Percentiles rank a stretch among this genome's conserved stretches.
phyloP scores from a whole-genome alignment of 2,113 vertebrate species.

The Cichladusa arquata region DNA sequence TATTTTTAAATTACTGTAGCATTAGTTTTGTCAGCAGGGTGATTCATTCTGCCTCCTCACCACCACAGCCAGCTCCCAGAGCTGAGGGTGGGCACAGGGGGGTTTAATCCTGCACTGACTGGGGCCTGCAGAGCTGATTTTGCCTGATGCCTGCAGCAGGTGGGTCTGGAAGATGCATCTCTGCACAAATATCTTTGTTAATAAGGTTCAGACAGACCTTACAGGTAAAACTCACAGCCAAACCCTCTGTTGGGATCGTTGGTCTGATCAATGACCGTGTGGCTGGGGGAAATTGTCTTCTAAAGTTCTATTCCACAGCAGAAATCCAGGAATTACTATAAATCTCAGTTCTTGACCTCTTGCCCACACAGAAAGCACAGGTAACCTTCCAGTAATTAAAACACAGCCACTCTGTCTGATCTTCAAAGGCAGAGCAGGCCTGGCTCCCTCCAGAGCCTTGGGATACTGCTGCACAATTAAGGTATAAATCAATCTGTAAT shows the following conservation, averaged over 20 bases:
- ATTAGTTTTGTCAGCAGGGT: background rate
- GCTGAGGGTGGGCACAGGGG: background rate
- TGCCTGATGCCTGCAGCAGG: background rate
- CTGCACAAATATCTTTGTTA: background rate
- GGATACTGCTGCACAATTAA: constrained; percentile 48
- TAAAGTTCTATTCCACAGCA: background rate
- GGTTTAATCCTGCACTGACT: background rate
- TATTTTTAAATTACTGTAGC: background rate
- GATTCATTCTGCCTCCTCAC: background rate
- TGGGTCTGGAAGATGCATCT: background rate
- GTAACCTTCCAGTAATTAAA: constrained; percentile 62
- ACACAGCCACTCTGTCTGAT: constrained; percentile 19
- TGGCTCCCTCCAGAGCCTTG: constrained; percentile 33
- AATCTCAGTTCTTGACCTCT: background rate
- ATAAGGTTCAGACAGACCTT: background rate
- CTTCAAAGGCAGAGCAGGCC: constrained; percentile 63
- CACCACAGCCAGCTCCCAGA: background rate
- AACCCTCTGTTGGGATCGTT: rapidly evolving
- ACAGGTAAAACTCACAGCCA: background rate
- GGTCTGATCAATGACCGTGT: background rate
- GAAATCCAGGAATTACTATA: background rate
- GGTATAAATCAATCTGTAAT: constrained; percentile 57
- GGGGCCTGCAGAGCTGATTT: background rate
- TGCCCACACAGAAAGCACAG: constrained; percentile 29
- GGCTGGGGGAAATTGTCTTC: background rate